Percentiles rank a stretch among this genome's conserved stretches.
phyloP scores from a whole-genome alignment of 2,113 vertebrate genomes.

The Diglossa brunneiventris region DNA sequence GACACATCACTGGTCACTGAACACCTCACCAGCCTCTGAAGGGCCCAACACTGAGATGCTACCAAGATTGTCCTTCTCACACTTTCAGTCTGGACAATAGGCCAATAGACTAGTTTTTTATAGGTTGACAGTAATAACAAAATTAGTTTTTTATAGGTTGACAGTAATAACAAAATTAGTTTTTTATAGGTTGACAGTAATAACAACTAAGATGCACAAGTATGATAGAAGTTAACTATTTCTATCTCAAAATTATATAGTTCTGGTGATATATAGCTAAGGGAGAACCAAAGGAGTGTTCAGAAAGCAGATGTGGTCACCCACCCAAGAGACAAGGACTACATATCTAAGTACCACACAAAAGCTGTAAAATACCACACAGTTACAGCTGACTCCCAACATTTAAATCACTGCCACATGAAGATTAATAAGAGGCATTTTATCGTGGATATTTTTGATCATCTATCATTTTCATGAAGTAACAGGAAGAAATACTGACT shows the following conservation, averaged over 20 bases:
- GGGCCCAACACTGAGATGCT: neutral
- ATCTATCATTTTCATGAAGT: neutral
- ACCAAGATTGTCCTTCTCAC: neutral
- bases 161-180: neutral
- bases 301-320: neutral
- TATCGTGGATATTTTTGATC: neutral
- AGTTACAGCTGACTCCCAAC: neutral
- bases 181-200: neutral
- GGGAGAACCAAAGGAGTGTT: neutral
- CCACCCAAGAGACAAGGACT: neutral
- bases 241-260: neutral
- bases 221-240: neutral
- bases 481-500: neutral
- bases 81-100: neutral
- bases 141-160: neutral
- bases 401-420: neutral
- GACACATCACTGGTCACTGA: neutral
- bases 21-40: neutral
- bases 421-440: neutral
- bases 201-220: neutral
- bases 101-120: neutral
- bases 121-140: neutral
- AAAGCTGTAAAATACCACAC: neutral
- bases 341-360: neutral
- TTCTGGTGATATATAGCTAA: fast-evolving